These are phyloP conservation scores for Ictalurus furcatus DNA, from an alignment of 2,113 vertebrate genomes.

Conservation along the genomic window DNA sequence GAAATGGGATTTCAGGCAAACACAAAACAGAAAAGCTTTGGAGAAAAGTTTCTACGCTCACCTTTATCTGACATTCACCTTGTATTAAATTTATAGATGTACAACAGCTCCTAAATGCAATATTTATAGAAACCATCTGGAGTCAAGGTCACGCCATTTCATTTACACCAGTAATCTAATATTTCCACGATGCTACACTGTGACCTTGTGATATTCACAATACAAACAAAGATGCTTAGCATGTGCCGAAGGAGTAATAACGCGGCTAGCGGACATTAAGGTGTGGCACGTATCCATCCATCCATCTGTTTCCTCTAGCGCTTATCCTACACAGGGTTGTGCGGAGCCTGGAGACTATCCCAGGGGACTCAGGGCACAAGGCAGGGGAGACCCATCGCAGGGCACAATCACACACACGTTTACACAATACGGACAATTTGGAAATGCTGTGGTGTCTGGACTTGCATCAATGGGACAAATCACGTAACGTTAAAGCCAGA, in stretches of 20 bases:
- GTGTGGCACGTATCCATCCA: too few relatives aligned
- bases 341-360: too few relatives aligned
- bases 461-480: not conserved
- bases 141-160: conserved; percentile 3
- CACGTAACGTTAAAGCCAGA: not conserved
- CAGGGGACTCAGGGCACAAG: too few relatives aligned
- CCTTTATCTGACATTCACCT: conserved; percentile 25
- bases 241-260: not conserved
- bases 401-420: too few relatives aligned
- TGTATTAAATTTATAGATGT: not conserved
- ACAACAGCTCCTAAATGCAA: not conserved
- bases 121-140: conserved; percentile 10
- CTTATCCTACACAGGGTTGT: too few relatives aligned
- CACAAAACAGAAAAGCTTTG: not conserved
- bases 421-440: too few relatives aligned
- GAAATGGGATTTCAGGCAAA: conserved; percentile 6
- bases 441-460: not conserved
- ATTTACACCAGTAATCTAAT: conserved; percentile 18
- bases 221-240: conserved; percentile 3
- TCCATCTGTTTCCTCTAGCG: too few relatives aligned
- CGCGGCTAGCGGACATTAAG: not conserved
- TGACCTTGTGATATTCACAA: conserved; percentile 2
- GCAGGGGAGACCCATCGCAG: too few relatives aligned
- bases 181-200: not conserved
- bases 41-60: not conserved